phyloP scores from a whole-genome alignment of 2,797 vertebrate genomes.

The Mormyrops boulengeri region DNA sequence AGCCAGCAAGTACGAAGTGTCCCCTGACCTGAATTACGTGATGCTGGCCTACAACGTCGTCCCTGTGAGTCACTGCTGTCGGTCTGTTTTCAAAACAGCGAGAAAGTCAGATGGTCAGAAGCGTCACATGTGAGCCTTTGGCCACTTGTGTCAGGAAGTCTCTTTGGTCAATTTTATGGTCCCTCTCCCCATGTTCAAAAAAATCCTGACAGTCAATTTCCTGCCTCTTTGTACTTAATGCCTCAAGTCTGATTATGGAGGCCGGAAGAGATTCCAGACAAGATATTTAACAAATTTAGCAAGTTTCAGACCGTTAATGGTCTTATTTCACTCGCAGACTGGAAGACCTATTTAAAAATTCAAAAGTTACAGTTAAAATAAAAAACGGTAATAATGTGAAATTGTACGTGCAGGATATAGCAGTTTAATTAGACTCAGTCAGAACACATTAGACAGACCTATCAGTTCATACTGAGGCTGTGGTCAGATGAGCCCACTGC shows the following conservation, averaged over 20 bases:
- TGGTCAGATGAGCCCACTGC: background rate
- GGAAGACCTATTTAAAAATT: background rate
- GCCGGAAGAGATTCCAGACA: background rate
- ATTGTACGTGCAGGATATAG: background rate
- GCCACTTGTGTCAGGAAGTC: background rate
- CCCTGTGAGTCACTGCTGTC: slow-evolving; percentile 67
- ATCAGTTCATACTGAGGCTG: background rate
- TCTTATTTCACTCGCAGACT: background rate
- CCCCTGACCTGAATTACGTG: slow-evolving; percentile 81
- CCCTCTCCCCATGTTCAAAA: background rate
- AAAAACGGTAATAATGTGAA: background rate
- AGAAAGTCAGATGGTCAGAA: background rate
- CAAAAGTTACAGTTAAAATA: background rate
- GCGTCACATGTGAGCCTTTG: background rate
- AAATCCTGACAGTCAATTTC: background rate
- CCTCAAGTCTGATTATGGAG: background rate
- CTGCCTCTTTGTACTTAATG: background rate
- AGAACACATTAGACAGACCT: background rate
- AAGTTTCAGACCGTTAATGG: background rate
- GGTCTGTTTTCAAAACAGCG: background rate
- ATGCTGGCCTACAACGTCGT: slow-evolving; percentile 82
- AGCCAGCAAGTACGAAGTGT: slow-evolving; percentile 81
- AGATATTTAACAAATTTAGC: background rate
- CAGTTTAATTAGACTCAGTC: background rate
- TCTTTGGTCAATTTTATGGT: background rate